Evolutionary conservation across 2,797 vertebrate genomes (phyloP), one percentile per base, ranked within the genome.

Genomic region (Odontamblyopus rebecca): DNA sequence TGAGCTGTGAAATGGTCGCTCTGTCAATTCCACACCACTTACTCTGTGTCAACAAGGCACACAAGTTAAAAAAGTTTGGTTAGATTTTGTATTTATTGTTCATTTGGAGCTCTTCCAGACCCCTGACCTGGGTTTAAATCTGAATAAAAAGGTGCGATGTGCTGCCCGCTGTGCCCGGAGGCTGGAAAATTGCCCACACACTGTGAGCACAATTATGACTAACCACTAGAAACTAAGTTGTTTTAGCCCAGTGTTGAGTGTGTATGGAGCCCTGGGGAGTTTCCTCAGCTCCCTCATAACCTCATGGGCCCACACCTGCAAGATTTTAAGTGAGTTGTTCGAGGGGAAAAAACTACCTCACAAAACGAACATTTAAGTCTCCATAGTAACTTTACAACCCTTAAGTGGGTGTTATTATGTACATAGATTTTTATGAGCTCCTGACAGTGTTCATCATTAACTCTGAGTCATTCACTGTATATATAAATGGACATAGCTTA

Each of bases 131-230:
- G 68, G 48, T 67, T 50, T 71, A 71, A 63, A 79, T 73, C 48
- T 23, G 68, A 77, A 79, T 73, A 70, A 70, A 80, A 84, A 81
- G 70, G 68, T 80, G 76, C 38, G 65, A 75, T 78, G 70, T 68
- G 53, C 56, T 61, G 82, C 78, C 80, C 86, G 76, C 74, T 82
- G 80, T 71, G 79, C 76, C 77, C 64, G 61, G 48, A 59, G 76
- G 70, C 69, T 77, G 78, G 63, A 76, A 87, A 84, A 89, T 70
- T 67, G 79, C 32, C 74, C 32, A 18, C 70, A 62, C 63, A 51
- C 64, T 60, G 72, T 68, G 68, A 6, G 61, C 44, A 72, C 62
- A 62, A 76, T 85, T 82, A 79, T 27, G 54, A 51, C 5, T n/a
- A 70, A 63, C 57, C 74, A 29, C 30, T 74, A 59, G 65, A 74